phyloP scores from a whole-genome alignment of 2,888 invertebrate genomes.

The Crioceris asparagi region DNA sequence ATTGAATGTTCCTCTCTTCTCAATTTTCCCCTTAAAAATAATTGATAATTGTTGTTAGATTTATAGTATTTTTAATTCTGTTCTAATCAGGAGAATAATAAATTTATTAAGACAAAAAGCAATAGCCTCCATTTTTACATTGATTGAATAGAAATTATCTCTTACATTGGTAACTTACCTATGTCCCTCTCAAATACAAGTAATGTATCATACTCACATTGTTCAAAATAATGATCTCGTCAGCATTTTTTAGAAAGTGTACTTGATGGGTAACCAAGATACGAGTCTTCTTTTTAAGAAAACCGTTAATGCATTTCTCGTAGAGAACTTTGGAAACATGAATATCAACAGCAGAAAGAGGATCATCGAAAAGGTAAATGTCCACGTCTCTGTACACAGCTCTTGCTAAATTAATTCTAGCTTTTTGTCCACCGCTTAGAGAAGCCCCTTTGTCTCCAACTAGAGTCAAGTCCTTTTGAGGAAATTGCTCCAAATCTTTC shows the following conservation, averaged over 20 bases:
- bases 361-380: slow-evolving; percentile 75
- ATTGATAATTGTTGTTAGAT: background rate
- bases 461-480: slow-evolving; percentile 59
- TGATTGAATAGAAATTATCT: too few relatives aligned
- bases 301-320: slow-evolving; percentile 61
- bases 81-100: too few relatives aligned
- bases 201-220: slow-evolving; percentile 42
- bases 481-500: slow-evolving; percentile 62
- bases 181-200: slow-evolving; percentile 6
- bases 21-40: slow-evolving; percentile 36
- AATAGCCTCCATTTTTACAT: too few relatives aligned
- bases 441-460: slow-evolving; percentile 71
- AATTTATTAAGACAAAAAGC: too few relatives aligned
- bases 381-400: slow-evolving; percentile 61
- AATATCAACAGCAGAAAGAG: slow-evolving; percentile 73
- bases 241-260: slow-evolving; percentile 60
- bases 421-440: too few relatives aligned
- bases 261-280: slow-evolving; percentile 79
- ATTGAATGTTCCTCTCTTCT: slow-evolving; percentile 39
- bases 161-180: too few relatives aligned
- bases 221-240: slow-evolving; percentile 52
- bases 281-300: slow-evolving; percentile 54
- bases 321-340: slow-evolving; percentile 70
- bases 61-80: too few relatives aligned
- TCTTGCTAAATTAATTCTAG: too few relatives aligned